Conservation (phyloP, 2,888 invertebrate genomes). For the Andrena hattorfiana region DNA sequence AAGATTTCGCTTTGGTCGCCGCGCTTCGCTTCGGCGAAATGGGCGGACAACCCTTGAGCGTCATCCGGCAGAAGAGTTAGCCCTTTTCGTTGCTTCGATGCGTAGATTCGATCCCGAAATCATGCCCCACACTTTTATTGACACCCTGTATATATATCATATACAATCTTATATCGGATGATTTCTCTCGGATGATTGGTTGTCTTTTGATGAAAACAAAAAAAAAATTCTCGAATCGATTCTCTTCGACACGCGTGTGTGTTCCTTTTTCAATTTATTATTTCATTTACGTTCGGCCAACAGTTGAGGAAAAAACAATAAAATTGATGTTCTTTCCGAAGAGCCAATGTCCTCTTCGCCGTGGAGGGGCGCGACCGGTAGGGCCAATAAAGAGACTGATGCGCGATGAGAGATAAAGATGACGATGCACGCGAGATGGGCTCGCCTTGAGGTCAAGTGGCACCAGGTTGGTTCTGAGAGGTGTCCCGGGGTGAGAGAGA, state of each 20-base stretch:
- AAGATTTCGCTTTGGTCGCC: too few relatives aligned
- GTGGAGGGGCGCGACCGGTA: constrained; percentile 84
- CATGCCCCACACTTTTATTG: too few relatives aligned
- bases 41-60: too few relatives aligned
- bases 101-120: too few relatives aligned
- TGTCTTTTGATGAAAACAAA: constrained; percentile 72
- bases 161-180: constrained; percentile 64
- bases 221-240: constrained; percentile 68
- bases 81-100: too few relatives aligned
- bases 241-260: constrained; percentile 60
- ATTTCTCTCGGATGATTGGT: constrained; percentile 77
- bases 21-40: too few relatives aligned
- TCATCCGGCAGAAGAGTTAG: too few relatives aligned
- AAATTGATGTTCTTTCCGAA: constrained; percentile 85
- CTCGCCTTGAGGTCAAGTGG: constrained; percentile 81
- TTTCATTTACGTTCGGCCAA: constrained; percentile 75
- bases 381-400: constrained; percentile 83
- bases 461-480: constrained; percentile 81
- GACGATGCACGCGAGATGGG: constrained; percentile 80
- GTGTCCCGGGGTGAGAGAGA: constrained; percentile 78
- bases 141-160: constrained; percentile 45
- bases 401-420: constrained; percentile 79
- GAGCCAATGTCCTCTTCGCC: constrained; percentile 85
- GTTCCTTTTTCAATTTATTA: constrained; percentile 76
- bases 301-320: constrained; percentile 77